Evolutionary conservation across 1,140 invertebrate genomes (phyloP).

Genomic region (silkworm (Bombyx mori)): ASM3026992v2 NC_085122.1:1315001-1315500

Average conservation of each 20-base stretch:
- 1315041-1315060: too few relatives aligned
- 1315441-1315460: conserved; percentile 23
- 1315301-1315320: too few relatives aligned
- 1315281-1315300: background rate
- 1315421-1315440: conserved; percentile 21
- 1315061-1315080: too few relatives aligned
- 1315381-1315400: conserved; percentile 34
- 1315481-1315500: conserved; percentile 31
- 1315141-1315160: too few relatives aligned
- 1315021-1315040: too few relatives aligned
- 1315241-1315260: background rate
- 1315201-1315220: background rate
- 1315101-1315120: too few relatives aligned
- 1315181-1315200: background rate
- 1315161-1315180: too few relatives aligned
- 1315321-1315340: too few relatives aligned
- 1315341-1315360: background rate
- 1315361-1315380: conserved; percentile 5
- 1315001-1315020: too few relatives aligned
- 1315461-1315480: conserved; percentile 35
- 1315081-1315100: too few relatives aligned
- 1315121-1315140: too few relatives aligned
- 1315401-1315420: conserved; percentile 35
- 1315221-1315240: background rate
- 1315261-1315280: background rate